phyloP scores from a whole-genome alignment of 1,140 invertebrate species.

The Globodera rostochiensis region DNA sequence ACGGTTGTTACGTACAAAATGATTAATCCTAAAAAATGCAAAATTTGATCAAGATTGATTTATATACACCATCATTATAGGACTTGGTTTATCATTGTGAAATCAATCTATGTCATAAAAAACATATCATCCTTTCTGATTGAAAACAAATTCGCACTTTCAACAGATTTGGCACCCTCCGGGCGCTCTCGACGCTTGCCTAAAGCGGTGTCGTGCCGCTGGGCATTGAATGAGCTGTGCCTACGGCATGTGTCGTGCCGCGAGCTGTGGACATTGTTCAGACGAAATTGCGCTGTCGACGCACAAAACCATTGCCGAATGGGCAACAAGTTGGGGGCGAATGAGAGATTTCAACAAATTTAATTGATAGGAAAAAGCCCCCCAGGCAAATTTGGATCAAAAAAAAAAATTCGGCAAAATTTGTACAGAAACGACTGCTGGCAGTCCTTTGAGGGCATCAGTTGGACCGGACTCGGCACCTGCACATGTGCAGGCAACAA shows the following conservation, averaged over 20 bases:
- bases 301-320: constrained; percentile 61
- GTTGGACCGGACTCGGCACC: constrained; percentile 60
- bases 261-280: constrained; percentile 60
- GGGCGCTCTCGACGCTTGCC: constrained; percentile 14
- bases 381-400: background rate
- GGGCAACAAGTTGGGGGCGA: constrained; percentile 48
- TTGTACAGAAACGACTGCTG: constrained; percentile 57
- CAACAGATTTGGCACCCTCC: constrained; percentile 11
- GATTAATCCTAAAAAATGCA: too few species aligned
- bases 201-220: constrained; percentile 43
- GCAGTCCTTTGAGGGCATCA: constrained; percentile 63
- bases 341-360: background rate
- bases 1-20: background rate
- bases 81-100: too few species aligned
- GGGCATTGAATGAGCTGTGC: constrained; percentile 57
- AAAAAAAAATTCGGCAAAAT: constrained; percentile 4
- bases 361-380: background rate
- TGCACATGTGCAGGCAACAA: constrained; percentile 56
- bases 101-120: too few species aligned
- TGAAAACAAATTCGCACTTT: too few species aligned
- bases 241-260: constrained; percentile 59
- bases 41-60: too few species aligned
- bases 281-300: constrained; percentile 57
- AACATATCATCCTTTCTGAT: too few species aligned
- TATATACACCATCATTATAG: too few species aligned